phyloP scores from a whole-genome alignment of 2,888 invertebrate genomes.

The Hydraecia micacea region DNA sequence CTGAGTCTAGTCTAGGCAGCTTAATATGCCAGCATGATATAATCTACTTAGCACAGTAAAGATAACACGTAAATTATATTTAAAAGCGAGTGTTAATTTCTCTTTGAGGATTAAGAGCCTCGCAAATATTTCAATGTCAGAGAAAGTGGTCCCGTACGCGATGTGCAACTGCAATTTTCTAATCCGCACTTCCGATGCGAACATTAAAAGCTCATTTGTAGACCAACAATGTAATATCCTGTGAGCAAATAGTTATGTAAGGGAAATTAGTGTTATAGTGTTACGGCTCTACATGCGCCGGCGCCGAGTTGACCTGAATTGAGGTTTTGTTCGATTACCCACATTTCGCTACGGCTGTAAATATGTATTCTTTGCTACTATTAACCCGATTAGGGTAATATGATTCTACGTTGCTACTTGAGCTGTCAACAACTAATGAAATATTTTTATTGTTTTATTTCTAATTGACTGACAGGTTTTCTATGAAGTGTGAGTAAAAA shows the following conservation, averaged over 20 bases:
- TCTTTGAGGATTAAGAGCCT: constrained; percentile 50
- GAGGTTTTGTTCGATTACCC: constrained; percentile 47
- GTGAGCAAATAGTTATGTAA: constrained; percentile 50
- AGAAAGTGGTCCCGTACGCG: constrained; percentile 81
- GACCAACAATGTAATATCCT: constrained; percentile 58
- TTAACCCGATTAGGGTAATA: constrained; percentile 31
- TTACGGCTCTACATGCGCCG: constrained; percentile 40
- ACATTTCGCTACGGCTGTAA: constrained; percentile 49
- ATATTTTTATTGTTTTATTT: constrained; percentile 2
- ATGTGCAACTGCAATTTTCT: constrained; percentile 80
- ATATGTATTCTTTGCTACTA: constrained; percentile 19
- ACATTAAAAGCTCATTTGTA: constrained; percentile 66
- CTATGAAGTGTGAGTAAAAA: constrained; percentile 32
- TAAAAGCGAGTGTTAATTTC: constrained; percentile 52
- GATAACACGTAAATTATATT: constrained; percentile 25
- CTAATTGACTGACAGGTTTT: constrained; percentile 37
- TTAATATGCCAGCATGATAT: not conserved
- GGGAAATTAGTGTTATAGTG: constrained; percentile 44
- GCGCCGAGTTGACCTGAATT: constrained; percentile 55
- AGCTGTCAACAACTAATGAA: constrained; percentile 17
- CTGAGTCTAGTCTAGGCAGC: not conserved
- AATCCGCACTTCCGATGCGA: constrained; percentile 78
- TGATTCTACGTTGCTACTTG: constrained; percentile 1
- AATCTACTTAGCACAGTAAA: constrained; percentile 1
- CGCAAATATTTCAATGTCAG: constrained; percentile 77